Evolutionary conservation across 2,797 vertebrate species (phyloP), one percentile per base, ranked within the genome.

Genomic region (Danio aesculapii): DNA sequence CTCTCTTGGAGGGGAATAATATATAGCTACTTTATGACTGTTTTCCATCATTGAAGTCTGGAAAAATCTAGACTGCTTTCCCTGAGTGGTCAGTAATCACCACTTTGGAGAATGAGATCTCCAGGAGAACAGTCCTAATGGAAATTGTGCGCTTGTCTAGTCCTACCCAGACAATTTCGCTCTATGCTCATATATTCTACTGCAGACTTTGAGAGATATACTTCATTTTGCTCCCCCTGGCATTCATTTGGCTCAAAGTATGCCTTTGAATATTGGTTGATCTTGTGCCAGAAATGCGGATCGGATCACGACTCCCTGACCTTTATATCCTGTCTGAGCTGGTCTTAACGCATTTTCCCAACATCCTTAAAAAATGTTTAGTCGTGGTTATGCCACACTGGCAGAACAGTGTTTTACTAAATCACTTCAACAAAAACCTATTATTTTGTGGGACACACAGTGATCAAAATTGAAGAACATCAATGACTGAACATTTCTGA

Each of bases 21-120:
- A 17, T 57, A 57, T 57, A 57, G 39, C 52, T 55, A 13, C 50
- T 43, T 43, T 17, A 57, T 57, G 52, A 57, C 39, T 44, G 63
- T 77, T 67, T 46, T 39, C 62, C 52, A 46, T 57, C 10, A 30
- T 17, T 49, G 63, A 77, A 57, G 10, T 44, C 69, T 57, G 39
- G 6, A 30, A 17, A 47, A 13, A 76, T 69, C 39, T 66, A 16
- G 13, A 77, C 39, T 66, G 6, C 13, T 76, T 49, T 58, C 19
- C 46, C 43, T 39, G 64, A 64, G 75, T 57, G 44, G 41, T 49
- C 16, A 10, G 75, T 58, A 68, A 59, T 77, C 21, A 77, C 43
- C 52, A 17, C 63, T 49, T 62, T 46, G 17, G 39, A 75, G 46
- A 62, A 49, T 12, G 53, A 39, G 19, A 68, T 58, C 63, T 77